Evolutionary conservation across 2,888 invertebrate genomes (phyloP).

Genomic region (Pogonocherus hispidulus): DNA sequence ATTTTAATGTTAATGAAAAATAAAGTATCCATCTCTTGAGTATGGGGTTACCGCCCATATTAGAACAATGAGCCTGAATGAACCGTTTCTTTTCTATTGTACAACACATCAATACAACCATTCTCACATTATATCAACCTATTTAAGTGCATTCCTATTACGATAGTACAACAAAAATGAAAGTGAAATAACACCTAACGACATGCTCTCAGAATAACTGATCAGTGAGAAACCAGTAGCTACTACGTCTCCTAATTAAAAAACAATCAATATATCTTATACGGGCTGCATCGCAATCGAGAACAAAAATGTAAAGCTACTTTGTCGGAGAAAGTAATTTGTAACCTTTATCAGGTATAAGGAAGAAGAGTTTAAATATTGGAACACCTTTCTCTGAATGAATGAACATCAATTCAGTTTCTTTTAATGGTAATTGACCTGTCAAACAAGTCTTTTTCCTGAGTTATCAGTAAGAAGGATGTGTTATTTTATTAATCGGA

Average conservation of each 20-base stretch:
- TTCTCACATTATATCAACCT: neutral
- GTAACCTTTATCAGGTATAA: conserved; percentile 24
- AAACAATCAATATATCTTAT: neutral
- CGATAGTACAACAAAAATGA: conserved; percentile 6
- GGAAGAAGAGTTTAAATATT: conserved; percentile 21
- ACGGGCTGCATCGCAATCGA: conserved; percentile 7
- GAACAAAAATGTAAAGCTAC: conserved; percentile 22
- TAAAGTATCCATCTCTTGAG: too few relatives aligned
- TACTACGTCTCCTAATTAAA: conserved; percentile 16
- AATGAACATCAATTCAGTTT: conserved; percentile 5
- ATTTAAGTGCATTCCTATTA: conserved; percentile 4
- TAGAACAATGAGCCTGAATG: too few relatives aligned
- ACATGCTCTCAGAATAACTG: conserved; percentile 5
- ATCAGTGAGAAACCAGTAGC: conserved; percentile 19
- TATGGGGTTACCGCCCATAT: too few relatives aligned
- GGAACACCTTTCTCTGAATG: conserved; percentile 29
- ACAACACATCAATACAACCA: too few relatives aligned
- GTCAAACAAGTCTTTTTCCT: neutral
- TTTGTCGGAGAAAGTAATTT: conserved; percentile 37
- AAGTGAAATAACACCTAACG: neutral
- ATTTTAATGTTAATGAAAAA: too few relatives aligned
- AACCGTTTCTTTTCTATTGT: too few relatives aligned
- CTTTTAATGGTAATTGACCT: conserved; percentile 15
- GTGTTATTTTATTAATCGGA: neutral
- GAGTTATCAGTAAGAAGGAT: neutral